These are phyloP conservation scores for Cochlearius cochlearius DNA, from an alignment of 2,113 vertebrate genomes.

Conservation along the genomic window DNA sequence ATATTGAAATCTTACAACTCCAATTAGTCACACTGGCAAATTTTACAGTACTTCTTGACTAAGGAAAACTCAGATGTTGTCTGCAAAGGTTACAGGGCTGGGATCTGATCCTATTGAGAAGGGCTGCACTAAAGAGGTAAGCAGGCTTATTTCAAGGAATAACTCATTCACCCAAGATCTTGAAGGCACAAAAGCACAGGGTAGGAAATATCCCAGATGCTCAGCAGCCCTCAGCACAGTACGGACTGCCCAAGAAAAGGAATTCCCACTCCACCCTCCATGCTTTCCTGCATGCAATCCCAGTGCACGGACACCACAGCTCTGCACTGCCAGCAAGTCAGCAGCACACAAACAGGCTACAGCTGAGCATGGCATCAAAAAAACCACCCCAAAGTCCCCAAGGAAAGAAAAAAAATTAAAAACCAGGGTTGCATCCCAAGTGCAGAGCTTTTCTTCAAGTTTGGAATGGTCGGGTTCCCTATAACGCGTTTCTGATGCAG, in stretches of 20 bases:
- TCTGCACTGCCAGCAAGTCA: not conserved
- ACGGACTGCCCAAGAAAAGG: not conserved
- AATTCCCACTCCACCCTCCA: not conserved
- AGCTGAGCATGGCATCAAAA: not conserved
- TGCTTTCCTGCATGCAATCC: rapidly evolving
- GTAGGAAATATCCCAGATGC: not conserved
- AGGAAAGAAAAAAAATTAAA: not conserved
- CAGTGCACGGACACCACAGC: rapidly evolving
- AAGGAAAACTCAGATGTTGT: not conserved
- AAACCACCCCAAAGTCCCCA: rapidly evolving
- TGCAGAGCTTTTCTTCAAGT: not conserved
- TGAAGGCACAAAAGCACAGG: not conserved
- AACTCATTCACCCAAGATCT: not conserved
- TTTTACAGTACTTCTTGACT: not conserved
- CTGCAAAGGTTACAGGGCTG: not conserved
- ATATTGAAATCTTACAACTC: not conserved
- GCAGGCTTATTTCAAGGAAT: not conserved
- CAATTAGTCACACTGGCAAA: not conserved
- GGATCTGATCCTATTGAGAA: not conserved
- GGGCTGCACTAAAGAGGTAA: not conserved
- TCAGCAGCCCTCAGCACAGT: not conserved
- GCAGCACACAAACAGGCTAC: not conserved
- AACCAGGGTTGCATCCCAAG: not conserved
- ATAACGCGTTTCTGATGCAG: not conserved
- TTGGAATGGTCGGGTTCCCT: not conserved